These are phyloP conservation scores for Enteromius paludinosus DNA, from an alignment of 2,797 vertebrate genomes.

Conservation along the genomic window DNA sequence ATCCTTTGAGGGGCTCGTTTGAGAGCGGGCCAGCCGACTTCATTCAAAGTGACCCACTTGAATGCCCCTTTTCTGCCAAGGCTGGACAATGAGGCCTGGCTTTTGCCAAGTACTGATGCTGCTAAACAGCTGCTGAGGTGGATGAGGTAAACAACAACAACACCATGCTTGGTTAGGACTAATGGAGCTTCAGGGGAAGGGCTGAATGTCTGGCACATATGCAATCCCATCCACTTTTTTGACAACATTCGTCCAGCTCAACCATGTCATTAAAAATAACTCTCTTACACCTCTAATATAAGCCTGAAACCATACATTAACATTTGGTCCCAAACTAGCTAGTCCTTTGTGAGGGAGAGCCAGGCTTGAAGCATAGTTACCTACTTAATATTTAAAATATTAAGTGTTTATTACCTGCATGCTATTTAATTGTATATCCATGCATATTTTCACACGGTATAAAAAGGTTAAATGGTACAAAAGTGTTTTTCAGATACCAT, in stretches of 20 bases:
- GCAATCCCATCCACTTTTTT: not conserved
- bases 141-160: slow-evolving; percentile 45
- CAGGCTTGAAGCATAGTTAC: not conserved
- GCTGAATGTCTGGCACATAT: not conserved
- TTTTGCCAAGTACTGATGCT: slow-evolving; percentile 40
- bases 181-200: not conserved
- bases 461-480: not conserved
- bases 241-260: not conserved
- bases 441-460: not conserved
- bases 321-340: not conserved
- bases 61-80: slow-evolving; percentile 49
- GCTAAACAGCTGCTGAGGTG: slow-evolving; percentile 54
- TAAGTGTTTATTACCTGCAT: not conserved
- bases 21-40: slow-evolving; percentile 54
- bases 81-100: slow-evolving; percentile 40
- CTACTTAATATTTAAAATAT: not conserved
- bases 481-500: no score
- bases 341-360: not conserved
- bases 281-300: not conserved
- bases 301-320: not conserved
- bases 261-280: not conserved
- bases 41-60: slow-evolving; percentile 51
- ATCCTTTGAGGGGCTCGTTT: slow-evolving; percentile 47
- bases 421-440: not conserved
- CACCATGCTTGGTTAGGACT: slow-evolving; percentile 5